Evolutionary conservation across 2,797 vertebrate genomes (phyloP), one percentile per base, ranked within the genome.

Genomic region (Cephalopachus bancanus): DNA sequence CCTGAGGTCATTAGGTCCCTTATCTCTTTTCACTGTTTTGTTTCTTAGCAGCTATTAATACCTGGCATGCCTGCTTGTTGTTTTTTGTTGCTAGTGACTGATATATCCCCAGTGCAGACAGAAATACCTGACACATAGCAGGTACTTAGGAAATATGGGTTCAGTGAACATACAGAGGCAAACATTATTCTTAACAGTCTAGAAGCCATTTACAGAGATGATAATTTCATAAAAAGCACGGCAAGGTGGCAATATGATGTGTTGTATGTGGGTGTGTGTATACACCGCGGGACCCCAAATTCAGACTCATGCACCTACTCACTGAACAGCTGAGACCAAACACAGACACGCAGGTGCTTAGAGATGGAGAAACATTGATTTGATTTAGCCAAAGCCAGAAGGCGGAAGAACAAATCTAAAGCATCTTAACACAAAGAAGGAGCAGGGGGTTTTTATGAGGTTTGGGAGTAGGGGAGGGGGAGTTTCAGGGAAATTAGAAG

Each of bases 241-340:
- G n/a, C 16, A 19, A 1, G 5, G 15, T 22, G 19, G 81, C 59
- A 11, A n/a, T 26, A 22, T 0, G 1, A 14, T 10, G 24, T 37
- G 49, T 10, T 60, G 3, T 78, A 33, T 0, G 3, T 30, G 26
- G 2, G 4, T 2, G 1, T 4, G 26, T 10, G 17, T 24, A 12
- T 22, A 1, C 37, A 19, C 53, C 24, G 67, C 19, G n/a, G 67
- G 37, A 71, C 19, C 67, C 20, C 17, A 71, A 37, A 71, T 37
- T 20, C 67, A 71, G n/a, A 16, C 33, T 71, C 20, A 37, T 71
- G 37, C 11, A 71, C n/a, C n/a, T 0, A 5, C 33, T 37, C 1
- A 5, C 33, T 37, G 67, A 33, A 19, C 67, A 37, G 67, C 19
- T 71, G n/a, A 71, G 19, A 10, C n/a, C 67, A 37, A 71, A 71